These are phyloP conservation scores for Helogale parvula DNA, from an alignment of 2,113 vertebrate species.

Conservation along the genomic window DNA sequence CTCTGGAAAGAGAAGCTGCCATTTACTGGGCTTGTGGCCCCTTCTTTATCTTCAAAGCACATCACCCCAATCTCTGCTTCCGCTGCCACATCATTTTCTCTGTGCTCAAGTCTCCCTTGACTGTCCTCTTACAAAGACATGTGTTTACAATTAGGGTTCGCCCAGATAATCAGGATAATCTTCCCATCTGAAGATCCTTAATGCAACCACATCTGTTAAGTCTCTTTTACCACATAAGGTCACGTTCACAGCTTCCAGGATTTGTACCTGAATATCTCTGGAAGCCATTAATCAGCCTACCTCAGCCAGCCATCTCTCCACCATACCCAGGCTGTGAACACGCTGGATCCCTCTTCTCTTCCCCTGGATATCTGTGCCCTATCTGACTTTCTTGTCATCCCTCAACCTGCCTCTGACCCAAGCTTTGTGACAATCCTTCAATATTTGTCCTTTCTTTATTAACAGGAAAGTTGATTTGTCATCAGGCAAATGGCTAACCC, in stretches of 20 bases:
- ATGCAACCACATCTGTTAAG: background rate
- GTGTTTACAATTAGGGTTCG: background rate
- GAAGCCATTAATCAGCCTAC: background rate
- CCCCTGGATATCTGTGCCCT: background rate
- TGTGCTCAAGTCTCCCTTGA: background rate
- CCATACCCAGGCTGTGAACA: background rate
- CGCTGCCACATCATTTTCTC: background rate
- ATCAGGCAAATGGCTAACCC: background rate
- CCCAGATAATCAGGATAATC: background rate
- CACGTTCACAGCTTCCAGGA: background rate
- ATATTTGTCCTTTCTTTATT: background rate
- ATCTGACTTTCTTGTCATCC: background rate
- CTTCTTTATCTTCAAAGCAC: background rate
- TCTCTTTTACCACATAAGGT: background rate
- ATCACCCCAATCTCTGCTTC: background rate
- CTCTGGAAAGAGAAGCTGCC: background rate
- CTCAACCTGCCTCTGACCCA: background rate
- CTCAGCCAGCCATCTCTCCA: background rate
- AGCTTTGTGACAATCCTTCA: background rate
- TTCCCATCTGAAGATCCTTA: background rate
- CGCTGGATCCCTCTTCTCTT: no score
- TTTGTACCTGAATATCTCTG: no score
- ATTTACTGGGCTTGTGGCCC: background rate
- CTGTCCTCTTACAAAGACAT: background rate
- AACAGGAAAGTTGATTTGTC: background rate